A percentile compares a stretch with the other conserved stretches of the same genome.
Evolutionary conservation across 2,888 invertebrate species (phyloP).

Genomic region (Achlya flavicornis): DNA sequence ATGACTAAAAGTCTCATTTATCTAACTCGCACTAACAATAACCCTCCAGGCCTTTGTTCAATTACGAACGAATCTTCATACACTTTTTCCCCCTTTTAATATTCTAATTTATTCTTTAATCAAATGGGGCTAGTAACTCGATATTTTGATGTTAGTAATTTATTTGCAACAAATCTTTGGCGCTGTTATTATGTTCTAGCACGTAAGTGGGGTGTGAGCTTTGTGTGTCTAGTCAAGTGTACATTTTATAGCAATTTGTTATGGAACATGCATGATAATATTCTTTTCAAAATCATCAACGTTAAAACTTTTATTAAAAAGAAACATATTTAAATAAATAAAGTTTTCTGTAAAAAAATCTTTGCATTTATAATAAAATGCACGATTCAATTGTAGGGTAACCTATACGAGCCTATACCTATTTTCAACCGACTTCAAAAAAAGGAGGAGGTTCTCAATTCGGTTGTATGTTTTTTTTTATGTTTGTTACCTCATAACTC

Average conservation of each 20-base stretch:
- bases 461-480: too few relatives aligned
- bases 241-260: slow-evolving; percentile 2
- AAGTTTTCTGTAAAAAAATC: not conserved
- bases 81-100: slow-evolving; percentile 31
- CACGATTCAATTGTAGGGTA: too few relatives aligned
- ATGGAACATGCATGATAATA: slow-evolving; percentile 5
- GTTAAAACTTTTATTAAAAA: not conserved
- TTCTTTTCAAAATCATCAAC: not conserved
- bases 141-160: slow-evolving; percentile 56
- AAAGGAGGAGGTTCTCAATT: too few relatives aligned
- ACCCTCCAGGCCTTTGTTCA: slow-evolving; percentile 22
- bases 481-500: too few relatives aligned
- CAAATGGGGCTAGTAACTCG: slow-evolving; percentile 45
- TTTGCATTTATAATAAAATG: not conserved
- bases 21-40: slow-evolving; percentile 47
- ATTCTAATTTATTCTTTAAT: slow-evolving; percentile 32
- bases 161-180: slow-evolving; percentile 62
- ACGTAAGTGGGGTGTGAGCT: slow-evolving; percentile 17
- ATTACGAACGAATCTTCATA: slow-evolving; percentile 36
- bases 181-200: slow-evolving; percentile 21
- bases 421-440: too few relatives aligned
- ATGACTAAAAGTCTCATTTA: slow-evolving; percentile 52
- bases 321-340: not conserved
- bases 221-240: not conserved
- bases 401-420: too few relatives aligned